Conservation (phyloP, 2,888 invertebrate genomes). For the Drosophila lacicola region DNA sequence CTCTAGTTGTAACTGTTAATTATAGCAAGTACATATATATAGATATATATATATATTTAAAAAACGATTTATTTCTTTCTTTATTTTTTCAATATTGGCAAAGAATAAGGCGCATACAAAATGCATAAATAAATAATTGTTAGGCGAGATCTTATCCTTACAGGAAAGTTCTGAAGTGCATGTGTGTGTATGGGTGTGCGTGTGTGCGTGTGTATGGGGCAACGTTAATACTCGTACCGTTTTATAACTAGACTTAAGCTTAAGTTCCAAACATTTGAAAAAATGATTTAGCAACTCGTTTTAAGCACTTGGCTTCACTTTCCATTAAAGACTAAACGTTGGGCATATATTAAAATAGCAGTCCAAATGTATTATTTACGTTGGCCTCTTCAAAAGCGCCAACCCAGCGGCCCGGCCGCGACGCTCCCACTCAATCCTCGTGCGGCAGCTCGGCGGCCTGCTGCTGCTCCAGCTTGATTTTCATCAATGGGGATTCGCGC, state of each 20-base stretch:
- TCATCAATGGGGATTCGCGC: constrained; percentile 82
- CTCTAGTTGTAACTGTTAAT: constrained; percentile 65
- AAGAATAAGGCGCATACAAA: constrained; percentile 67
- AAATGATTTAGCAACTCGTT: constrained; percentile 61
- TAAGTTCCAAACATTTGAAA: constrained; percentile 52
- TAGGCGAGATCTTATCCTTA: constrained; percentile 80
- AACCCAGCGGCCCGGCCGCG: constrained; percentile 29
- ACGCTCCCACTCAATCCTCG: constrained; percentile 78
- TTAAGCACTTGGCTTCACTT: not conserved
- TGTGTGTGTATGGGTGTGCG: constrained; percentile 34
- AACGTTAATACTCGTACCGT: constrained; percentile 65
- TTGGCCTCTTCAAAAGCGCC: constrained; percentile 60
- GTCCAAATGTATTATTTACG: constrained; percentile 69
- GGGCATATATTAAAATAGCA: constrained; percentile 82
- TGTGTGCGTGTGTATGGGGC: constrained; percentile 13
- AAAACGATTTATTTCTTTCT: constrained; percentile 27
- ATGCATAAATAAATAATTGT: constrained; percentile 55
- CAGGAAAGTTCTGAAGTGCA: constrained; percentile 74
- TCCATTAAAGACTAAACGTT: constrained; percentile 72
- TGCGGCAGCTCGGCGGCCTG: constrained; percentile 82
- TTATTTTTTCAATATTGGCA: constrained; percentile 52
- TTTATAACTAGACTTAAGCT: constrained; percentile 54
- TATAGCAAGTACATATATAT: constrained; percentile 28
- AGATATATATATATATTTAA: constrained; percentile 23
- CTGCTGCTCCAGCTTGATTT: constrained; percentile 83